Conservation (phyloP, 2,797 vertebrate genomes). For the Onychomys arenicola region DNA sequence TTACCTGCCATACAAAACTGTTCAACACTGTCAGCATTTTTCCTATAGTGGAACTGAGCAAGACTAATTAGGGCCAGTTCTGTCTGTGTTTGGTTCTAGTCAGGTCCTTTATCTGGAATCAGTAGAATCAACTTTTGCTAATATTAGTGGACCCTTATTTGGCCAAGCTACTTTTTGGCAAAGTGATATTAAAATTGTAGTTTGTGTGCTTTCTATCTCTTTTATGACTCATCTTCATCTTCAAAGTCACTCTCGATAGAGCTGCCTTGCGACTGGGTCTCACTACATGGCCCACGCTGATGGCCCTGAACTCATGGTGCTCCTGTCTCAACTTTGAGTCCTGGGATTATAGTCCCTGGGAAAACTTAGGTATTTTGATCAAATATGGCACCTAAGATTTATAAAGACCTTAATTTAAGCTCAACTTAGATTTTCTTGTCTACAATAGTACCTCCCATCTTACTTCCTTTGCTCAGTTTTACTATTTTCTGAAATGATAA, state of each 20-base stretch:
- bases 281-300: background rate
- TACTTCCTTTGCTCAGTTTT: background rate
- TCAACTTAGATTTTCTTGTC: background rate
- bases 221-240: background rate
- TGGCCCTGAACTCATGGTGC: background rate
- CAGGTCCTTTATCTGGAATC: background rate
- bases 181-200: background rate
- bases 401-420: background rate
- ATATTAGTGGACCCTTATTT: background rate
- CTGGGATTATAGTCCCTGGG: background rate
- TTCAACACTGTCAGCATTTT: slow-evolving; percentile 27
- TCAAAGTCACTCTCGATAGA: background rate
- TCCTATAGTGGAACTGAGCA: background rate
- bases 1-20: background rate
- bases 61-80: slow-evolving; percentile 45
- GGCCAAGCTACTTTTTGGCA: slow-evolving; percentile 15
- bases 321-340: background rate
- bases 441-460: background rate
- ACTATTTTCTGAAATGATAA: slow-evolving; percentile 29
- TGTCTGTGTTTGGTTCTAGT: background rate
- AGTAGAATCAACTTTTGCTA: slow-evolving; percentile 8
- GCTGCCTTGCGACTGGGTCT: background rate
- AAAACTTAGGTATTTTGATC: background rate
- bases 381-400: background rate
- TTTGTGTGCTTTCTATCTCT: background rate